Percentiles rank a stretch among this genome's conserved stretches.
These are phyloP conservation scores for Phengaris arion DNA, from an alignment of 2,888 invertebrate species.

Conservation along the genomic window DNA sequence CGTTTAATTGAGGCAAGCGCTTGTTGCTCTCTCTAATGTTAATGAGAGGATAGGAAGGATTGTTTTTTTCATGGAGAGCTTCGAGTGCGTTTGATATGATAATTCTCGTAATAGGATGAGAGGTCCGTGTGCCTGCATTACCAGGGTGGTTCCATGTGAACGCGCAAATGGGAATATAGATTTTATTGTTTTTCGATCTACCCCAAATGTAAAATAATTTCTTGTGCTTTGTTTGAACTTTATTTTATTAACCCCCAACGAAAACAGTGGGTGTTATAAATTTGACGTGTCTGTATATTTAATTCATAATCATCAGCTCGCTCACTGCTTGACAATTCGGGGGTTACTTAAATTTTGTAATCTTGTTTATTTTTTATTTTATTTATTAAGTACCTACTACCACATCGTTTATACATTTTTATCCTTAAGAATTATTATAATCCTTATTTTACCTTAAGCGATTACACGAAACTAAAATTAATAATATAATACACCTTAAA, in stretches of 20 bases:
- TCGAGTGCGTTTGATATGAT: conserved; percentile 74
- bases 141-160: neutral
- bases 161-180: conserved; percentile 19
- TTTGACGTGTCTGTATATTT: too few species aligned
- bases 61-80: conserved; percentile 65
- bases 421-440: too few species aligned
- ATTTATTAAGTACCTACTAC: too few species aligned
- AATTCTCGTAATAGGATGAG: conserved; percentile 70
- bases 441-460: neutral
- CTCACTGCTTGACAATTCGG: too few species aligned
- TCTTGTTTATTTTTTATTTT: too few species aligned
- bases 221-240: neutral
- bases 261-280: too few species aligned
- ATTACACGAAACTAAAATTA: neutral
- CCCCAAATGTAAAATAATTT: neutral
- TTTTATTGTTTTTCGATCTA: neutral
- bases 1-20: conserved; percentile 13
- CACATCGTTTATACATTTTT: too few species aligned
- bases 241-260: too few species aligned
- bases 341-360: too few species aligned
- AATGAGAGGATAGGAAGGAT: conserved; percentile 69
- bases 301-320: too few species aligned
- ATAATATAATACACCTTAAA: neutral
- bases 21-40: conserved; percentile 59
- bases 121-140: conserved; percentile 64